Conservation (phyloP, 1,140 invertebrate species). For the Lysiphlebus fabarum region DNA sequence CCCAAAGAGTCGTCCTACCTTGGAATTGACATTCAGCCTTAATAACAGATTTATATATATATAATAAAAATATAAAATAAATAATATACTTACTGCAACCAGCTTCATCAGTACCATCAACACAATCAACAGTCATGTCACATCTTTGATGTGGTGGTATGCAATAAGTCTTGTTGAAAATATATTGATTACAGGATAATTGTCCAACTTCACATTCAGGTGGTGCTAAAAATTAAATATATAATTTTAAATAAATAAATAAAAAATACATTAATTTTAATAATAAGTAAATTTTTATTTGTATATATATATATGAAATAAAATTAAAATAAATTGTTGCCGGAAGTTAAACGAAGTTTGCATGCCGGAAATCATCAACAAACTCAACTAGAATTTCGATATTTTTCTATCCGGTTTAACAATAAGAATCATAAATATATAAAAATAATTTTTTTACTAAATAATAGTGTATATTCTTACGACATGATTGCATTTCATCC, state of each 20-base stretch:
- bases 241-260: conserved; percentile 13
- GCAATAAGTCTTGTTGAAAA: conserved; percentile 92
- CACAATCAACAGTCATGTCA: conserved; percentile 90
- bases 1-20: too few relatives aligned
- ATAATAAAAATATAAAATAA: too few relatives aligned
- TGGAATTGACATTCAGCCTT: too few relatives aligned
- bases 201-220: conserved; percentile 85
- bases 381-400: conserved; percentile 10
- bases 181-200: conserved; percentile 84
- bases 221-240: conserved; percentile 65
- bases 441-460: neutral
- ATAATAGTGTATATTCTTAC: conserved; percentile 62
- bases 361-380: conserved; percentile 11
- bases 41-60: too few relatives aligned
- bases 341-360: neutral
- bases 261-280: conserved; percentile 8
- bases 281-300: too few relatives aligned
- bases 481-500: conserved; percentile 84
- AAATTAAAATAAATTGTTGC: too few relatives aligned
- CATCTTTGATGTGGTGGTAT: conserved; percentile 85
- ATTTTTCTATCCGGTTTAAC: conserved; percentile 12
- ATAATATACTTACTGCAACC: conserved; percentile 81
- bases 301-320: too few relatives aligned
- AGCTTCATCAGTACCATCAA: conserved; percentile 89
- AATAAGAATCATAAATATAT: neutral